Evolutionary conservation across 2,113 vertebrate species (phyloP).

Genomic region (Apaloderma vittatum): DNA sequence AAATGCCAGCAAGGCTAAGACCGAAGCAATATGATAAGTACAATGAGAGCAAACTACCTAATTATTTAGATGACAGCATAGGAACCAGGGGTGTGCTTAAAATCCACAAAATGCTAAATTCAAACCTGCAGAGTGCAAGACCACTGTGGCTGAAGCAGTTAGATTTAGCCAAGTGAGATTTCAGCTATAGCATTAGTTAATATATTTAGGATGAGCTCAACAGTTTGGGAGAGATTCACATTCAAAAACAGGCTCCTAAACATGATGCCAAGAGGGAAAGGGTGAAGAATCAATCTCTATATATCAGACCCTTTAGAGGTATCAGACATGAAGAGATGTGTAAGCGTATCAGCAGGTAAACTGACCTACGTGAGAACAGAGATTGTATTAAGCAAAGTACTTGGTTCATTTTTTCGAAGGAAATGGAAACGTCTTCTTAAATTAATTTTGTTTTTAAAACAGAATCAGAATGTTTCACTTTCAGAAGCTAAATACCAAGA

Average conservation of each 20-base stretch:
- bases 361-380: neutral
- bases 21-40: neutral
- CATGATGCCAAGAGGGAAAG: neutral
- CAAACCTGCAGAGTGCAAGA: neutral
- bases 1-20: neutral
- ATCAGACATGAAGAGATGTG: neutral
- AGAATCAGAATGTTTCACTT: neutral
- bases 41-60: neutral
- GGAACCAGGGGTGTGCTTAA: neutral
- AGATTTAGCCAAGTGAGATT: neutral
- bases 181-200: neutral
- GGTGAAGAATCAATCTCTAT: neutral
- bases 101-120: constrained; percentile 1
- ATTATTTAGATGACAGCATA: neutral
- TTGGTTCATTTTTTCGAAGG: neutral
- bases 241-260: neutral
- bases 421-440: neutral
- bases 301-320: neutral
- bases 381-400: neutral
- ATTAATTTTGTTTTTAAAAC: neutral
- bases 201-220: neutral
- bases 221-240: neutral
- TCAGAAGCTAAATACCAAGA: neutral
- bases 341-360: neutral
- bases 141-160: neutral